Conservation (phyloP, 1,140 invertebrate species). For the Agrypnia vestita region DNA sequence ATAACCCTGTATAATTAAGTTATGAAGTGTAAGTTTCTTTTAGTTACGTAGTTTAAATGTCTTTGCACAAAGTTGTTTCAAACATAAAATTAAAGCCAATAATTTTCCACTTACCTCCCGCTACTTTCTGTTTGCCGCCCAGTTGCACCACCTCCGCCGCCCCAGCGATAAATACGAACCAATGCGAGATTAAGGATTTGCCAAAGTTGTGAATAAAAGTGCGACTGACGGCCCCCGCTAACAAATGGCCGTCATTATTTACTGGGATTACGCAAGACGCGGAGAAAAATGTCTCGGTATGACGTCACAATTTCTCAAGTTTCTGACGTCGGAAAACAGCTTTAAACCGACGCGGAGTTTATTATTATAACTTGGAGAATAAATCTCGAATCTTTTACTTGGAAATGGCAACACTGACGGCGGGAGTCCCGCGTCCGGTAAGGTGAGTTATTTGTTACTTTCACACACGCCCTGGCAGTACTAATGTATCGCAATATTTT, state of each 20-base stretch:
- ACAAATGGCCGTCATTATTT: constrained; percentile 1
- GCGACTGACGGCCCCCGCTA: background rate
- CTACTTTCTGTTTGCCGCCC: too few relatives aligned
- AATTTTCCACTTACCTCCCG: background rate
- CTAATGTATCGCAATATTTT: too few relatives aligned
- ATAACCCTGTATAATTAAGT: too few relatives aligned
- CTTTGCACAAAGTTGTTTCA: too few relatives aligned
- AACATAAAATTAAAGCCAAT: background rate
- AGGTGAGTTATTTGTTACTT: too few relatives aligned
- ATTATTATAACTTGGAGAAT: too few relatives aligned
- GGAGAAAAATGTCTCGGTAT: background rate
- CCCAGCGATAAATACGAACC: background rate
- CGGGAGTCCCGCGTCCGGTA: too few relatives aligned
- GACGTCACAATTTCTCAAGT: background rate
- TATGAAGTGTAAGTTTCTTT: too few relatives aligned
- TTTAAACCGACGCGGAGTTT: background rate
- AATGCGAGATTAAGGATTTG: background rate
- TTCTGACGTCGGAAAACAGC: constrained; percentile 3
- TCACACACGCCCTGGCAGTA: too few relatives aligned
- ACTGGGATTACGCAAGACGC: background rate
- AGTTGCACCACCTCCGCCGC: background rate
- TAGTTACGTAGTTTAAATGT: too few relatives aligned
- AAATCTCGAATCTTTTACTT: too few relatives aligned
- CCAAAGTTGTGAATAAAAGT: constrained; percentile 2
- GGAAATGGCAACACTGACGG: too few relatives aligned